phyloP scores from a whole-genome alignment of 2,113 vertebrate species.

The Thryonomys swinderianus region DNA sequence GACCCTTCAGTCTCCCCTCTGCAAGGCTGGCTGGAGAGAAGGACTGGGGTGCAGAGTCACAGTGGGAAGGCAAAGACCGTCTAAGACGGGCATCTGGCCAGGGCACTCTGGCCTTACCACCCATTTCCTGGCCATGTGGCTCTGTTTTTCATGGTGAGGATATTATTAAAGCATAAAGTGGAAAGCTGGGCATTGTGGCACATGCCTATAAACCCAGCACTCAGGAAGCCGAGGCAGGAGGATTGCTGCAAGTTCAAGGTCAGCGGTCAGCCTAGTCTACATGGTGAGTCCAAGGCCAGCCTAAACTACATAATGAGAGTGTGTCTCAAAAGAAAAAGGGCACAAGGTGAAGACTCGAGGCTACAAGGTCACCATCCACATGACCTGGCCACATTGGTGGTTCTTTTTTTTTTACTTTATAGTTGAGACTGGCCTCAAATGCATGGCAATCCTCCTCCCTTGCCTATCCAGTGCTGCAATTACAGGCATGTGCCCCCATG shows the following conservation, averaged over 20 bases:
- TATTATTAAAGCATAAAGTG: neutral
- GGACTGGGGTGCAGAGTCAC: neutral
- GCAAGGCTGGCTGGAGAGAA: neutral
- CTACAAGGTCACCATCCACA: neutral
- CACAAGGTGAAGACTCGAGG: neutral
- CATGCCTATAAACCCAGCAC: too few species aligned
- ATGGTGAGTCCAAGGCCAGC: too few species aligned
- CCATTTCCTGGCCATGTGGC: rapidly evolving
- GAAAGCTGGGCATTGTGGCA: too few species aligned
- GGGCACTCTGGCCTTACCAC: too few species aligned
- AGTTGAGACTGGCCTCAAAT: neutral
- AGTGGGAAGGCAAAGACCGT: neutral
- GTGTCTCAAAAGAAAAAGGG: too few species aligned
- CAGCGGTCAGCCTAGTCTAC: too few species aligned
- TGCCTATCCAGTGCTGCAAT: neutral
- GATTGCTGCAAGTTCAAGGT: too few species aligned
- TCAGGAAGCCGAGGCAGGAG: too few species aligned
- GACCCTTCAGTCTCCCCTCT: neutral
- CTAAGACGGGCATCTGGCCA: neutral
- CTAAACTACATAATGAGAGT: too few species aligned
- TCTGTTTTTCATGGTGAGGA: neutral
- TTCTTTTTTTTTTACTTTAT: neutral
- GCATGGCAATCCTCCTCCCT: neutral
- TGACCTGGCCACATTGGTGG: rapidly evolving
- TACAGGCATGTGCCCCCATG: neutral